Conservation (phyloP, 37 sponge, comb jelly and placozoan genomes). For the Agelas oroides region DNA sequence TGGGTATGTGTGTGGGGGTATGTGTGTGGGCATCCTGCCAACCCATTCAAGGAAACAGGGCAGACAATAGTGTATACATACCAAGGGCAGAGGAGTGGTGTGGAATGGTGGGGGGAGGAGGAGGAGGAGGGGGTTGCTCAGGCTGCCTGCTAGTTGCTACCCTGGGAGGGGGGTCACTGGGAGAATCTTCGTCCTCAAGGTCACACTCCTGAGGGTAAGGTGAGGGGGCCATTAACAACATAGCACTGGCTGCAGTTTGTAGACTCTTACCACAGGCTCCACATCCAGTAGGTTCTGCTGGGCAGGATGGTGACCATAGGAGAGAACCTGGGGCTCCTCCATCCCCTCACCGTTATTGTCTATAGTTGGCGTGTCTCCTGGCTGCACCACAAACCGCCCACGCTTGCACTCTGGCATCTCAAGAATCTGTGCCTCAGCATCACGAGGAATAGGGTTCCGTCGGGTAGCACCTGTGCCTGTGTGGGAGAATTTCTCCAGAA, state of each 20-base stretch:
- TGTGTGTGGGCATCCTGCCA: background rate
- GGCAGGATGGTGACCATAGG: background rate
- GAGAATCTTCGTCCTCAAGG: background rate
- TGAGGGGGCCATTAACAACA: background rate
- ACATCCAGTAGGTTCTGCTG: slow-evolving; percentile 28
- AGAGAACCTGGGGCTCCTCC: background rate
- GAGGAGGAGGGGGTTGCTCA: too few species aligned
- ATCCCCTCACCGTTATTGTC: background rate
- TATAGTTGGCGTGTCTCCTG: background rate
- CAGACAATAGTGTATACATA: too few species aligned
- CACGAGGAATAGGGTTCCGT: slow-evolving; percentile 50
- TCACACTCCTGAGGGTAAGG: background rate
- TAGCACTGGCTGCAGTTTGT: background rate
- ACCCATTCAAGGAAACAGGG: too few species aligned
- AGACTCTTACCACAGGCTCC: slow-evolving; percentile 40
- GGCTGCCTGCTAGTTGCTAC: too few species aligned
- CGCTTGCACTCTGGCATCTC: slow-evolving; percentile 83
- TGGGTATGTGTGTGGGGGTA: background rate
- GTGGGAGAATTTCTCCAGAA: slow-evolving; percentile 82
- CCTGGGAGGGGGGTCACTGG: background rate
- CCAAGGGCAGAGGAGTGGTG: too few species aligned
- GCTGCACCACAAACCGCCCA: slow-evolving; percentile 66
- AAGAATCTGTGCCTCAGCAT: slow-evolving; percentile 57
- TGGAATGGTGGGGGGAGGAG: too few species aligned
- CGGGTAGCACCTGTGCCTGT: slow-evolving; percentile 28